Conservation (phyloP, 92 coral and sea anemone species). For the Parazoanthus darwini region DNA sequence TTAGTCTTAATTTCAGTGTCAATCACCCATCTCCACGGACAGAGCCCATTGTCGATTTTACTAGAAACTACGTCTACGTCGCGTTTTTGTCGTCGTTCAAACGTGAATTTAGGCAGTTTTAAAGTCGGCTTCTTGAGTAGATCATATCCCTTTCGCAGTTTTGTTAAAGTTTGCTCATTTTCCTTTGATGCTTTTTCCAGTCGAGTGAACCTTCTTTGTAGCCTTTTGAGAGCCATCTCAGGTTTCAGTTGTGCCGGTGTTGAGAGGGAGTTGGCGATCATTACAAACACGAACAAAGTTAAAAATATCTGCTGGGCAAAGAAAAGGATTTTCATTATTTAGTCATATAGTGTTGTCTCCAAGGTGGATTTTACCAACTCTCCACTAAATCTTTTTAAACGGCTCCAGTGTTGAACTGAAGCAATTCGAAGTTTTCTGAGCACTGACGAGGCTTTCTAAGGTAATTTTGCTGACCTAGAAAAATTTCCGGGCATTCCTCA, state of each 20-base stretch:
- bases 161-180: not conserved
- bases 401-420: not conserved
- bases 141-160: not conserved
- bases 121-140: slow-evolving; percentile 3
- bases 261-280: not conserved
- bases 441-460: not conserved
- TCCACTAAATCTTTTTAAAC: not conserved
- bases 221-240: not conserved
- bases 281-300: not conserved
- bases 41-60: not conserved
- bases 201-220: not conserved
- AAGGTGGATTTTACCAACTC: not conserved
- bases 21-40: slow-evolving; percentile 2
- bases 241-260: not conserved
- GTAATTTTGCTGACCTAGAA: no score
- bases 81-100: not conserved
- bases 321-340: no score
- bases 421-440: not conserved
- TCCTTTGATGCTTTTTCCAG: not conserved
- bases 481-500: no score
- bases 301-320: not conserved
- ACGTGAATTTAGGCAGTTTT: not conserved
- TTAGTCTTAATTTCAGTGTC: not conserved
- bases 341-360: no score
- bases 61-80: not conserved